Conservation (phyloP, 1,140 invertebrate genomes). For the Lasioglossum albipes region DNA sequence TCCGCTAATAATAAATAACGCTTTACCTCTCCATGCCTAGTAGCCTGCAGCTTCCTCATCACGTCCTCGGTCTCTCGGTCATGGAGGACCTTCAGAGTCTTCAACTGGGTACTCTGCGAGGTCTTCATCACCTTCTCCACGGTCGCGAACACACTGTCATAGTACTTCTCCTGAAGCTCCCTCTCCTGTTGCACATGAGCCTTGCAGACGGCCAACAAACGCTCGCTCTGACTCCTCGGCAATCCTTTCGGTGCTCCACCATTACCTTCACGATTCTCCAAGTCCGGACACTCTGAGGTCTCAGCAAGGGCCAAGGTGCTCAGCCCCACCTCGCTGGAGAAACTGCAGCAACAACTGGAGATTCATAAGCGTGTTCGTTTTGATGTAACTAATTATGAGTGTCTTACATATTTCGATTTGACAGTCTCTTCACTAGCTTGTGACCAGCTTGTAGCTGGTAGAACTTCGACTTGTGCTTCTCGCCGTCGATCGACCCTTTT, state of each 20-base stretch:
- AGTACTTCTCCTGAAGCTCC: conserved; percentile 91
- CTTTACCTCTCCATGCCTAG: conserved; percentile 89
- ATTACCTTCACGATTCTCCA: conserved; percentile 76
- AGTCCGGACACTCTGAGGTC: conserved; percentile 74
- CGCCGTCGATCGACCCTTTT: conserved; percentile 82
- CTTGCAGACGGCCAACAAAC: conserved; percentile 83
- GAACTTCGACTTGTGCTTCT: conserved; percentile 85
- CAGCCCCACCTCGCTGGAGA: conserved; percentile 69
- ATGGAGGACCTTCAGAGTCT: conserved; percentile 83
- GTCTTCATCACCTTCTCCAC: conserved; percentile 89
- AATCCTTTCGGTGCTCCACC: conserved; percentile 78
- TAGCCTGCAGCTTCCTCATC: conserved; percentile 90
- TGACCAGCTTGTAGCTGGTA: conserved; percentile 82
- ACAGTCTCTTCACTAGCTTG: conserved; percentile 88
- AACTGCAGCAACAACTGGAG: conserved; percentile 67
- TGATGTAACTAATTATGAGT: neutral
- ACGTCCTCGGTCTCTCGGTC: conserved; percentile 91
- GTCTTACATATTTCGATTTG: conserved; percentile 91
- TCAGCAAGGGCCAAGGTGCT: conserved; percentile 66
- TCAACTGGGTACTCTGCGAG: conserved; percentile 90
- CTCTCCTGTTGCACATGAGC: conserved; percentile 88
- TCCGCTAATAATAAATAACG: no score
- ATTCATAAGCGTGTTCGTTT: neutral
- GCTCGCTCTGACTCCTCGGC: conserved; percentile 85
- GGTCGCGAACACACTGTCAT: conserved; percentile 87